A percentile compares a stretch with the other conserved stretches of the same genome.
These are phyloP conservation scores for Physeter macrocephalus DNA, from an alignment of 2,113 vertebrate genomes.

Conservation along the genomic window DNA sequence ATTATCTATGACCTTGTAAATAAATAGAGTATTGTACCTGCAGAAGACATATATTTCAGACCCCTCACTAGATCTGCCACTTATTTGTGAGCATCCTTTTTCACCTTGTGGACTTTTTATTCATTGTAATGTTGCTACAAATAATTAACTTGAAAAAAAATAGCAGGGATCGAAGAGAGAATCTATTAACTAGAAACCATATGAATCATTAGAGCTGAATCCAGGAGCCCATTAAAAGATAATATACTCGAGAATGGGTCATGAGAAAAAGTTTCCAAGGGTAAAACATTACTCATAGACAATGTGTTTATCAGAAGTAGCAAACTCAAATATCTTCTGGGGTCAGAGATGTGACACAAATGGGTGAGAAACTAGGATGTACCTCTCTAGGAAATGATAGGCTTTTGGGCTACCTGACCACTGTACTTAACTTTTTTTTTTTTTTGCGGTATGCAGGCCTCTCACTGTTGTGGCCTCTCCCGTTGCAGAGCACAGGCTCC, in stretches of 20 bases:
- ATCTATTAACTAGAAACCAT: neutral
- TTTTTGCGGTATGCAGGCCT: too few species aligned
- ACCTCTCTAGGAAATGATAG: neutral
- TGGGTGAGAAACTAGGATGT: neutral
- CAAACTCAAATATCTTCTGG: neutral
- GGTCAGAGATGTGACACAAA: neutral
- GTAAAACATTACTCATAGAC: neutral
- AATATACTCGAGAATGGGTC: neutral
- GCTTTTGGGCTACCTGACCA: neutral
- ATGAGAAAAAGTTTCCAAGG: neutral
- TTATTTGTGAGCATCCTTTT: neutral
- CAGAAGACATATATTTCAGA: neutral
- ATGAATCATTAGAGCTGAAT: neutral
- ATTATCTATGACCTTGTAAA: slow-evolving; percentile 38
- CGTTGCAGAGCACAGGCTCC: too few species aligned
- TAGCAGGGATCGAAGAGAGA: neutral
- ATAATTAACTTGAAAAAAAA: slow-evolving; percentile 38
- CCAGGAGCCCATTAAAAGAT: neutral
- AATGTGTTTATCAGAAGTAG: neutral
- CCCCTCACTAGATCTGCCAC: neutral
- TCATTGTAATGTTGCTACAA: neutral
- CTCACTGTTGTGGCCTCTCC: too few species aligned
- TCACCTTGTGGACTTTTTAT: neutral
- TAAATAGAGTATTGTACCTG: neutral
- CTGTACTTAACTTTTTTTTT: neutral